A percentile compares a stretch with the other conserved stretches of the same genome.
Conservation (phyloP, 2,797 vertebrate species). For the Synaphobranchus kaupii region DNA sequence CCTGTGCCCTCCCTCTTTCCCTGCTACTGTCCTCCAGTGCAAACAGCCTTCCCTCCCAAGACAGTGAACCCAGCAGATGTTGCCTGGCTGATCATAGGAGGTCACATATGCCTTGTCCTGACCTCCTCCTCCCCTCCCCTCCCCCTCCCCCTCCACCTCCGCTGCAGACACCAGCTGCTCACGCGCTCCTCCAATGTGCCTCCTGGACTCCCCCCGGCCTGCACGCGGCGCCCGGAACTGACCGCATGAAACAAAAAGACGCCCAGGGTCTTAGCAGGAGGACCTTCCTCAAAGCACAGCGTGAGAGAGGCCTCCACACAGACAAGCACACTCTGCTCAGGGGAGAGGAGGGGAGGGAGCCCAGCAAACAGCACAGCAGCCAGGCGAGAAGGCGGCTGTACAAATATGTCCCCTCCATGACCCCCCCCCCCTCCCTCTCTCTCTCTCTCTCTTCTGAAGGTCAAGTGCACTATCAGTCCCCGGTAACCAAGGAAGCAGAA, state of each 20-base stretch:
- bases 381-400: constrained; percentile 50
- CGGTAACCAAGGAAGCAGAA: constrained; percentile 67
- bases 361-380: neutral
- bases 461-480: constrained; percentile 62
- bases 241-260: constrained; percentile 39
- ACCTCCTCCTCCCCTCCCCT: neutral
- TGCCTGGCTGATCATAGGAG: neutral
- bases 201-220: constrained; percentile 30
- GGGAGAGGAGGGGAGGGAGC: neutral
- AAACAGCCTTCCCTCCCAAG: neutral
- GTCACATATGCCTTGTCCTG: neutral
- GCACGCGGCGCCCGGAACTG: constrained; percentile 47
- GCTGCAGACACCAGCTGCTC: neutral
- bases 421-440: constrained; percentile 59
- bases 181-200: constrained; percentile 1
- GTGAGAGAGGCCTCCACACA: neutral
- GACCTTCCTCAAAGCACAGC: neutral
- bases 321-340: neutral
- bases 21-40: neutral
- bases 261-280: neutral
- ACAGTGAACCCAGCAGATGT: neutral
- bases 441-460: no score
- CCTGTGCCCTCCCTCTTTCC: neutral
- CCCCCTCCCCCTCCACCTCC: no score
- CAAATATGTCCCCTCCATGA: constrained; percentile 59